Evolutionary conservation across 2,113 vertebrate genomes (phyloP).

Genomic region (Pristiophorus japonicus): DNA sequence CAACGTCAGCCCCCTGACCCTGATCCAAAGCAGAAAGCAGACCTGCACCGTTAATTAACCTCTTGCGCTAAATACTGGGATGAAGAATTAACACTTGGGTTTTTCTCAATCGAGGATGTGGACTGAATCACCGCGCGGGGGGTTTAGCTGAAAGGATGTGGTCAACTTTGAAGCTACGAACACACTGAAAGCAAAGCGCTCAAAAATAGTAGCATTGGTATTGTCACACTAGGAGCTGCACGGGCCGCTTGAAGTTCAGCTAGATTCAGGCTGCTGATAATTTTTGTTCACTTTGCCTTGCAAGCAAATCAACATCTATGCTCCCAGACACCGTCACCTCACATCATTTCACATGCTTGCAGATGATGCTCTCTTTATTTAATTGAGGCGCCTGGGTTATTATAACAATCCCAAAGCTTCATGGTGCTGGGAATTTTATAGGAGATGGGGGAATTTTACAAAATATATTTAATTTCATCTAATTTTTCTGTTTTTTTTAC

Average conservation of each 20-base stretch:
- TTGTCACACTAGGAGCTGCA: background rate
- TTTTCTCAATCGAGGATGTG: background rate
- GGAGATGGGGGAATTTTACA: background rate
- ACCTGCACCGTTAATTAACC: background rate
- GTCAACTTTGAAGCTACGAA: background rate
- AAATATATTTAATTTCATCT: background rate
- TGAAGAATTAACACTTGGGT: background rate
- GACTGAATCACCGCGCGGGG: background rate
- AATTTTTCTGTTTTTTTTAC: background rate
- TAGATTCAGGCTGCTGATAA: background rate
- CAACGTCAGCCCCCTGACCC: background rate
- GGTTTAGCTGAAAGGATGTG: conserved; percentile 13
- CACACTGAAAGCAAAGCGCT: background rate
- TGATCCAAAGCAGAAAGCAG: background rate
- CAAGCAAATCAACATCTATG: conserved; percentile 1
- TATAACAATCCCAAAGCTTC: background rate
- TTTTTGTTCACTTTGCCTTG: background rate
- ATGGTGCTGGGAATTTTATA: background rate
- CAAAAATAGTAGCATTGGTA: conserved; percentile 13
- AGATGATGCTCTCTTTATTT: background rate
- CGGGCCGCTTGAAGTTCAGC: background rate
- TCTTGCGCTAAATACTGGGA: background rate
- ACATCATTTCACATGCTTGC: background rate
- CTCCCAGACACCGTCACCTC: background rate
- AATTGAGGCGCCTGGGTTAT: background rate